Conservation (phyloP, 2,113 vertebrate species). For the Lynx canadensis region DNA sequence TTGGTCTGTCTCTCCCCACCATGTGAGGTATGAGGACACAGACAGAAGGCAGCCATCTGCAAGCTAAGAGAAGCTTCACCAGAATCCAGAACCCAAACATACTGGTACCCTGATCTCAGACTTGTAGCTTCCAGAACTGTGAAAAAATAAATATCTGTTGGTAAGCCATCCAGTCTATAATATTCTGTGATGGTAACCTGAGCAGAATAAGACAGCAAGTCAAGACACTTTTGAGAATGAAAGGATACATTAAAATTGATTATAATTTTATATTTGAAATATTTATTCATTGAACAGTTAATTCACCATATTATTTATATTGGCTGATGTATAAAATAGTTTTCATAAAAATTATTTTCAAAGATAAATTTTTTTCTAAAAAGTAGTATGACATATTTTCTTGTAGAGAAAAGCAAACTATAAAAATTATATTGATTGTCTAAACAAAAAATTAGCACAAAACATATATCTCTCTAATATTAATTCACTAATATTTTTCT, state of each 20-base stretch:
- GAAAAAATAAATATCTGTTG: background rate
- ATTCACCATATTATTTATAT: background rate
- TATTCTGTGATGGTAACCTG: background rate
- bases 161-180: background rate
- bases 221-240: background rate
- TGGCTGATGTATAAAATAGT: background rate
- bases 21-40: background rate
- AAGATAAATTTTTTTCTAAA: slow-evolving; percentile 43
- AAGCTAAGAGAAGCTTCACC: background rate
- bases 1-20: background rate
- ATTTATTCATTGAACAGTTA: background rate
- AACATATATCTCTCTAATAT: background rate
- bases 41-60: background rate
- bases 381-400: background rate
- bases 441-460: background rate
- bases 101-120: background rate
- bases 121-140: background rate
- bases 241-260: background rate
- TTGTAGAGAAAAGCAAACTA: background rate
- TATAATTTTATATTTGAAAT: background rate
- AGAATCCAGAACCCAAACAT: background rate
- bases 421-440: background rate
- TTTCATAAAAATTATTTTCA: background rate
- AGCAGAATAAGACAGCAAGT: background rate
- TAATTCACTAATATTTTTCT: background rate